Percentiles rank a stretch among this genome's conserved stretches.
phyloP scores from a whole-genome alignment of 1,140 invertebrate species.

The Bradynema listronoti region DNA sequence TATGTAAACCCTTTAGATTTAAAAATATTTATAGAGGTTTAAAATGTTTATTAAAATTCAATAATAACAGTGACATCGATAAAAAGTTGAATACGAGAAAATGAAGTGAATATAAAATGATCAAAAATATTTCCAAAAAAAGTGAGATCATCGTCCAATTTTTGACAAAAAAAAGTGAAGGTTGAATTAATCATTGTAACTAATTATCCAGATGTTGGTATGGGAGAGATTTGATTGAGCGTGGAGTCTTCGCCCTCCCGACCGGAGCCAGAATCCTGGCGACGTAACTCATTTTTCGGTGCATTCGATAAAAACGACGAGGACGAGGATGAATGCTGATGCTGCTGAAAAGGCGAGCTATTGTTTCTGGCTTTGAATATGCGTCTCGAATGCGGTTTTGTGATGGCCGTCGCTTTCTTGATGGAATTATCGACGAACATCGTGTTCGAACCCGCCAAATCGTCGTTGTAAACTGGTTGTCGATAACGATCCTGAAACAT shows the following conservation, averaged over 20 bases:
- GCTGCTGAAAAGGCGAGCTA: background rate
- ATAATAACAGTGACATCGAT: background rate
- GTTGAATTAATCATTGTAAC: background rate
- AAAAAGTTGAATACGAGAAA: background rate
- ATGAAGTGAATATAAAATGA: background rate
- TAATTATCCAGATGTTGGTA: constrained; percentile 11
- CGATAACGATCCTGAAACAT: too few species aligned
- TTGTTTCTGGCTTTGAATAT: background rate
- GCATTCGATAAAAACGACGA: too few species aligned
- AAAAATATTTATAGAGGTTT: constrained; percentile 1
- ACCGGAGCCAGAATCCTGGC: too few species aligned
- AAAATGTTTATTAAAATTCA: too few species aligned
- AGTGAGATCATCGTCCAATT: constrained; percentile 3
- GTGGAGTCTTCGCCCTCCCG: constrained; percentile 15
- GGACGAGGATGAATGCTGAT: background rate
- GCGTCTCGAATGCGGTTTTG: background rate
- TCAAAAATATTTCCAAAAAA: background rate
- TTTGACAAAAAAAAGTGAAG: background rate
- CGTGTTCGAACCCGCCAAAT: background rate
- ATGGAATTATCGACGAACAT: background rate
- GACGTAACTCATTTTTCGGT: too few species aligned
- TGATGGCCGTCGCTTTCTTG: background rate
- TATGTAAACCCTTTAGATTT: background rate
- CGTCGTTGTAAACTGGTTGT: too few species aligned
- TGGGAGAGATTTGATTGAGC: constrained; percentile 13